These are phyloP conservation scores for Trochalopteron elliotii DNA, from an alignment of 2,113 vertebrate genomes.

Conservation along the genomic window DNA sequence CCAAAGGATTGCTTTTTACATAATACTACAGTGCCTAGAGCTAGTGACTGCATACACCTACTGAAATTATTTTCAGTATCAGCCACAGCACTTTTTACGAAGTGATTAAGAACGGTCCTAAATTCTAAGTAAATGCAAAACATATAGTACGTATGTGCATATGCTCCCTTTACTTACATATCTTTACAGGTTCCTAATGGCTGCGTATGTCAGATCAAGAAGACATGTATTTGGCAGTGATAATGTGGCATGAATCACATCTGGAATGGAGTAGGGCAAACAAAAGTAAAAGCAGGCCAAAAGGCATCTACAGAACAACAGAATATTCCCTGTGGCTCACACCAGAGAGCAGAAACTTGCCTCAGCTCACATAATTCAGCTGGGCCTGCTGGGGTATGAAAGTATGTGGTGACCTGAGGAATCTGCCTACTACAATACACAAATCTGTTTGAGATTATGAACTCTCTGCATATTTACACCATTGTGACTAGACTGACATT, in stretches of 20 bases:
- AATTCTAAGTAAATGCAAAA: background rate
- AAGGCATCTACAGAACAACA: slow-evolving; percentile 34
- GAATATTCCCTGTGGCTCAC: slow-evolving; percentile 33
- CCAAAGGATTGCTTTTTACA: background rate
- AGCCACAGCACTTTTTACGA: background rate
- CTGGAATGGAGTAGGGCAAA: slow-evolving; percentile 17
- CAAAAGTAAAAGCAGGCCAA: slow-evolving; percentile 27
- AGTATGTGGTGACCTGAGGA: slow-evolving; percentile 28
- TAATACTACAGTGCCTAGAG: background rate
- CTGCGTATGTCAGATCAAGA: background rate
- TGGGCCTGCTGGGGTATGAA: background rate
- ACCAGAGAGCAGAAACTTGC: background rate
- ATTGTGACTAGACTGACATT: background rate
- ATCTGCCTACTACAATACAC: slow-evolving; percentile 37
- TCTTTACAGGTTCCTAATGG: background rate
- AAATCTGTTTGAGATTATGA: slow-evolving; percentile 59
- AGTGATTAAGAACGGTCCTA: background rate
- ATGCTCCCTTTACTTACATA: background rate
- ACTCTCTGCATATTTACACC: background rate
- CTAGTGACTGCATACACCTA: background rate
- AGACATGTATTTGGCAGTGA: background rate
- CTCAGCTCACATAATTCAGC: slow-evolving; percentile 26
- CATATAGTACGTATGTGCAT: background rate
- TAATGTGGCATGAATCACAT: slow-evolving; percentile 31
- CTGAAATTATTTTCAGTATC: background rate